These are phyloP conservation scores for Gastrophryne carolinensis DNA, from an alignment of 2,797 vertebrate species.

Conservation along the genomic window DNA sequence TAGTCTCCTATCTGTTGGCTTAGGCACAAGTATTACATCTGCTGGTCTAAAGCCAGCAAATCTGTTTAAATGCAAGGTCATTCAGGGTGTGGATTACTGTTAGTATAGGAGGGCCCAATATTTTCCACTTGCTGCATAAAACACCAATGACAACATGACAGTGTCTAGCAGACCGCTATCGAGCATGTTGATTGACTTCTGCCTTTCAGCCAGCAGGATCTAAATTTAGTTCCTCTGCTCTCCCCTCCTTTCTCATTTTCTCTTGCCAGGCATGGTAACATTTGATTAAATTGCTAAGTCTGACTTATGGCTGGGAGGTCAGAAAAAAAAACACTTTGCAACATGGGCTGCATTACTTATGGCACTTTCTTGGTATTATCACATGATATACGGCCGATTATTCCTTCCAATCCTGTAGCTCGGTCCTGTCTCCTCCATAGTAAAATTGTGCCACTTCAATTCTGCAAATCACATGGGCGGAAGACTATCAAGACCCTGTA, in stretches of 20 bases:
- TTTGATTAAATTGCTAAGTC: conserved; percentile 50
- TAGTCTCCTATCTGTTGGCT: conserved; percentile 44
- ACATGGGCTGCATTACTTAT: neutral
- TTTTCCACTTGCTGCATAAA: conserved; percentile 44
- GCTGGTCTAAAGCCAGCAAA: conserved; percentile 39
- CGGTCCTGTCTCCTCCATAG: neutral
- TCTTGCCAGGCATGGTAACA: conserved; percentile 33
- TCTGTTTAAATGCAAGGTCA: conserved; percentile 51
- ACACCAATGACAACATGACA: conserved; percentile 49
- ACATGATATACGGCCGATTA: conserved; percentile 13
- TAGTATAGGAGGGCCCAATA: conserved; percentile 50
- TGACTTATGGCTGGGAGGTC: conserved; percentile 43
- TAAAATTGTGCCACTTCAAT: neutral
- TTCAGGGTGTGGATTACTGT: conserved; percentile 47
- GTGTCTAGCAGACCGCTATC: conserved; percentile 39
- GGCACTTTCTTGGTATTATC: conserved; percentile 16
- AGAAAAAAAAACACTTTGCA: conserved; percentile 12
- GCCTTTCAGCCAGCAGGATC: conserved; percentile 38
- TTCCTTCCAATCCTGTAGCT: neutral
- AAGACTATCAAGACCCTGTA: too few species aligned
- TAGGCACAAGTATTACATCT: conserved; percentile 27
- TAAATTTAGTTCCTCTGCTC: conserved; percentile 41
- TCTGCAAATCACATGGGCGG: too few species aligned
- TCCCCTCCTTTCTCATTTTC: conserved; percentile 43
- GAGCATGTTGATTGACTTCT: conserved; percentile 44